Conservation (phyloP, 1,140 invertebrate genomes). For the Limonius californicus region DNA sequence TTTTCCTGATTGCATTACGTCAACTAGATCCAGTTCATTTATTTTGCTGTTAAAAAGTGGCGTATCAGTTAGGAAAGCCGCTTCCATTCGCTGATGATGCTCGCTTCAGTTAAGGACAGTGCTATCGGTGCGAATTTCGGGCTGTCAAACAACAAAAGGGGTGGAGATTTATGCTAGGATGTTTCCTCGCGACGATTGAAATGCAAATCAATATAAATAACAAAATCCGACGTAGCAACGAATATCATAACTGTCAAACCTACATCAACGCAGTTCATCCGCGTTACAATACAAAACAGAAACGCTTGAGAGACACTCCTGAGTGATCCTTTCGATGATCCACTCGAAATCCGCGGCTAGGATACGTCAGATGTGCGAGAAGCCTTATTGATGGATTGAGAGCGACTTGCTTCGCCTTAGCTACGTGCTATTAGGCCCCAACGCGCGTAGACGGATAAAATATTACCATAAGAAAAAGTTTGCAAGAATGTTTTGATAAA, state of each 20-base stretch:
- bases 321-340: constrained; percentile 31
- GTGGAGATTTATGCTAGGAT: constrained; percentile 20
- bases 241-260: constrained; percentile 33
- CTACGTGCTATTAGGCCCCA: constrained; percentile 18
- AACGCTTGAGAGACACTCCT: constrained; percentile 27
- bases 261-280: constrained; percentile 25
- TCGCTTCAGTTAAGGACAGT: neutral
- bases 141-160: constrained; percentile 19
- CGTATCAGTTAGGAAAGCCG: neutral
- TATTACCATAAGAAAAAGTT: constrained; percentile 31
- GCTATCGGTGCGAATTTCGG: constrained; percentile 7
- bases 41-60: constrained; percentile 13
- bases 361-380: constrained; percentile 29
- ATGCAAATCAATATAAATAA: constrained; percentile 33
- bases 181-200: constrained; percentile 26
- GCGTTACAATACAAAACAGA: constrained; percentile 22
- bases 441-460: constrained; percentile 20
- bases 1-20: neutral
- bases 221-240: constrained; percentile 29
- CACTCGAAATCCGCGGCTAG: constrained; percentile 30
- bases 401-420: constrained; percentile 6
- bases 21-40: constrained; percentile 2
- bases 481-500: constrained; percentile 1
- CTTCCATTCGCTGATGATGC: too few relatives aligned
- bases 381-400: constrained; percentile 33